These are phyloP conservation scores for Prenolepis imparis DNA, from an alignment of 2,888 invertebrate genomes.

Conservation along the genomic window DNA sequence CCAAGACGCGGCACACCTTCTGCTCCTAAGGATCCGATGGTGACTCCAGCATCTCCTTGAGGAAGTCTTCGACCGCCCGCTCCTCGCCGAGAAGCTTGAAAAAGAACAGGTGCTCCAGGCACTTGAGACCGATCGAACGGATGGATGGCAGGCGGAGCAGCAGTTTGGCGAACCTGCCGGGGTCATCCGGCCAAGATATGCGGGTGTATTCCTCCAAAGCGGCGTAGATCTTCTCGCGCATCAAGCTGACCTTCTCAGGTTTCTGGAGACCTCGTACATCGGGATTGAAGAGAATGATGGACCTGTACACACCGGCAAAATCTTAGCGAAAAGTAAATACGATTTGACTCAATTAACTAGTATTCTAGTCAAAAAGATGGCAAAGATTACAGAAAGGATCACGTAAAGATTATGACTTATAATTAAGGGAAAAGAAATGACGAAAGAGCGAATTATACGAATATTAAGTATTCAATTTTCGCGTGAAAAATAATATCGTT, in stretches of 20 bases:
- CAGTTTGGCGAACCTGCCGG: conserved; percentile 98
- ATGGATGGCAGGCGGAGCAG: conserved; percentile 95
- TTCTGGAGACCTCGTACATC: conserved; percentile 96
- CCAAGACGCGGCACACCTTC: conserved; percentile 81
- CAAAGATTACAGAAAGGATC: too few species aligned
- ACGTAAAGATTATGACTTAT: not conserved
- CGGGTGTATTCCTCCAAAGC: conserved; percentile 98
- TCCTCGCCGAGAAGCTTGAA: conserved; percentile 96
- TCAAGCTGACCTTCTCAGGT: conserved; percentile 92
- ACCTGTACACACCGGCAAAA: conserved; percentile 81
- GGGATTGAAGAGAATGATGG: conserved; percentile 98
- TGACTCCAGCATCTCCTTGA: conserved; percentile 93
- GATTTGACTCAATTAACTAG: not conserved
- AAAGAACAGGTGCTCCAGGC: conserved; percentile 97
- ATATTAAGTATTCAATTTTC: not conserved
- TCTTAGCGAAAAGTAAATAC: not conserved
- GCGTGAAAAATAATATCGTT: not conserved
- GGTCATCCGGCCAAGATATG: conserved; percentile 94
- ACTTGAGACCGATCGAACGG: conserved; percentile 96
- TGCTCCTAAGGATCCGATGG: conserved; percentile 86
- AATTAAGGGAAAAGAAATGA: not conserved
- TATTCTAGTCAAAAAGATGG: not conserved
- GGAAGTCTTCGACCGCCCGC: conserved; percentile 92
- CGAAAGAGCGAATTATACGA: not conserved
- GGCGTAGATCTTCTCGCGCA: conserved; percentile 98